Conservation (phyloP, 2,113 vertebrate genomes). For the Malurus melanocephalus region DNA sequence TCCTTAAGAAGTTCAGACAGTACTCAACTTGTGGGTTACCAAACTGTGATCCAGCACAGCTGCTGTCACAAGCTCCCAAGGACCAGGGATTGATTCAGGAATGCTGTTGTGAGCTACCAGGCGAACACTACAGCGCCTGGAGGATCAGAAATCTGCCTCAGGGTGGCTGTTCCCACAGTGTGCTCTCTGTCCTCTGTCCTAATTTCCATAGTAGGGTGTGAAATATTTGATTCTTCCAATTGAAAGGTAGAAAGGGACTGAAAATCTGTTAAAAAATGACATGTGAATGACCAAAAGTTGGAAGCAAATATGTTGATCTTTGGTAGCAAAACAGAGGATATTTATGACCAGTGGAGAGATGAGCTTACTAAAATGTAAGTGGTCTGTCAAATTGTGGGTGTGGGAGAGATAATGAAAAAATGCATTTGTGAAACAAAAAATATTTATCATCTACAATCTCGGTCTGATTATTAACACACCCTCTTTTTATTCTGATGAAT, state of each 20-base stretch:
- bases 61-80: background rate
- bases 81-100: background rate
- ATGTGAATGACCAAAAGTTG: background rate
- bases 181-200: background rate
- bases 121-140: background rate
- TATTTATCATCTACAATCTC: background rate
- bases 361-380: background rate
- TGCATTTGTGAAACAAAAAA: background rate
- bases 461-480: background rate
- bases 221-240: background rate
- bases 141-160: background rate
- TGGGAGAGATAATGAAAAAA: background rate
- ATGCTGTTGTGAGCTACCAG: background rate
- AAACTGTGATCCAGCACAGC: background rate
- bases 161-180: background rate
- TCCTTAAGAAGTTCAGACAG: background rate
- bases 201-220: fast-evolving
- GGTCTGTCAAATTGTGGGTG: background rate
- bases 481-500: background rate
- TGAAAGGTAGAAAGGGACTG: background rate
- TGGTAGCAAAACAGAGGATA: background rate
- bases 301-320: background rate
- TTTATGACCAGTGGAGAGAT: background rate
- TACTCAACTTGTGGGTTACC: background rate
- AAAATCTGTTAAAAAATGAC: background rate